A percentile compares a stretch with the other conserved stretches of the same genome.
Conservation (phyloP, 2,888 invertebrate genomes). For the Drosophila setosimentum region DNA sequence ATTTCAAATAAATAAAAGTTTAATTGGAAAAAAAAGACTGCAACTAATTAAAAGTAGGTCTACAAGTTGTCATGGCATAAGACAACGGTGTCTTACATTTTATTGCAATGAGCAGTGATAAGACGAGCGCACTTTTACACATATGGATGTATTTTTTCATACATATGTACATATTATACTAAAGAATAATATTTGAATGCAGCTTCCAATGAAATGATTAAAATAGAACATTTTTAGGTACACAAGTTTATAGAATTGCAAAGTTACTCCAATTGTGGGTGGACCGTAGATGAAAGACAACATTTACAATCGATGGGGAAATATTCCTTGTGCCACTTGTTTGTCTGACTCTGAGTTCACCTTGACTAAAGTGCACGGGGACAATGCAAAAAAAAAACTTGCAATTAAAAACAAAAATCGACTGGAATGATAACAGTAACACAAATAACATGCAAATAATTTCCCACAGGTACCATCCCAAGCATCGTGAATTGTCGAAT, state of each 20-base stretch:
- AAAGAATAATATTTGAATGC: not conserved
- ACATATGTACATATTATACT: conserved; percentile 3
- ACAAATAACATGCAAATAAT: conserved; percentile 51
- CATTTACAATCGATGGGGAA: conserved; percentile 29
- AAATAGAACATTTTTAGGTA: not conserved
- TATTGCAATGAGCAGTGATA: conserved; percentile 41
- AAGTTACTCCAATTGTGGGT: not conserved
- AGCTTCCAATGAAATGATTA: not conserved
- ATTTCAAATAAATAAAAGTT: conserved; percentile 14
- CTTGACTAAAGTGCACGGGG: conserved; percentile 75
- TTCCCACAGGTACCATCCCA: conserved; percentile 57
- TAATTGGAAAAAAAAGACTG: conserved; percentile 26
- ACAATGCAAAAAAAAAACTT: conserved; percentile 43
- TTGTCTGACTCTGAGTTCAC: conserved; percentile 76
- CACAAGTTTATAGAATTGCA: not conserved
- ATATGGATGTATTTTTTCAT: conserved; percentile 16
- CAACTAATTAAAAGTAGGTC: conserved; percentile 37
- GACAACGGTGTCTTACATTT: conserved; percentile 13
- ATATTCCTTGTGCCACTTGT: conserved; percentile 38
- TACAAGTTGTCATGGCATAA: not conserved
- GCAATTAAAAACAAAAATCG: conserved; percentile 29
- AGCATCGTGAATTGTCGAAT: conserved; percentile 23
- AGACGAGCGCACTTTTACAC: conserved; percentile 21
- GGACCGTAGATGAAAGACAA: not conserved
- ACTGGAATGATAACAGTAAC: conserved; percentile 38